A percentile compares a stretch with the other conserved stretches of the same genome.
Evolutionary conservation across 2,113 vertebrate genomes (phyloP).

Genomic region (Pangasianodon gigas): DNA sequence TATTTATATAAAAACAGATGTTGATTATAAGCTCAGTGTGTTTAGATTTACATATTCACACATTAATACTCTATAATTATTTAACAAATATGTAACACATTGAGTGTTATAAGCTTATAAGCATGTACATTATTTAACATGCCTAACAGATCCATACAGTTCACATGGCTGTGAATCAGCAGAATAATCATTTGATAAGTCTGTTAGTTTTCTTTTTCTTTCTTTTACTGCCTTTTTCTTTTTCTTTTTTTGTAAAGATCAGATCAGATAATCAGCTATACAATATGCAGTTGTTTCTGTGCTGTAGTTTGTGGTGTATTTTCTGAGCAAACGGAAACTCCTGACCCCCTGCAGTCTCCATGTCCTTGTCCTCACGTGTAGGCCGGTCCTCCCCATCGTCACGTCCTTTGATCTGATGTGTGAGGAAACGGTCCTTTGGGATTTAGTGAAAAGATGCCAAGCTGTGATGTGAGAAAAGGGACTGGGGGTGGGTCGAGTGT

Average conservation of each 20-base stretch:
- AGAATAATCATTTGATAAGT: background rate
- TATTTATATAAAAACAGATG: background rate
- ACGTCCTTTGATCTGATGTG: conserved; percentile 30
- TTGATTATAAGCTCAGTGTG: background rate
- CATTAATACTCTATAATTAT: background rate
- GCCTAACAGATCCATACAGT: background rate
- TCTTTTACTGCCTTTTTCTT: background rate
- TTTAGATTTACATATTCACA: background rate
- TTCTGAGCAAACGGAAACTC: background rate
- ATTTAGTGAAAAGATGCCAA: conserved; percentile 3
- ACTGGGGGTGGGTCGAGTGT: background rate
- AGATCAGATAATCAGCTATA: background rate
- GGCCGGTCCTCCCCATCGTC: conserved; percentile 3
- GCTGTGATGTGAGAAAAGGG: background rate
- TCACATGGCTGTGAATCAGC: background rate
- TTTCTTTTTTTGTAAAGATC: background rate
- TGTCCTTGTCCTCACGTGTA: background rate
- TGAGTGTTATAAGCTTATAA: background rate
- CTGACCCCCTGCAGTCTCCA: conserved; percentile 28
- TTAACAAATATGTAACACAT: background rate
- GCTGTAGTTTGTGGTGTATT: background rate
- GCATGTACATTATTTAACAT: background rate
- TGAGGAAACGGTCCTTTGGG: conserved; percentile 31
- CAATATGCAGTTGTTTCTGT: background rate
- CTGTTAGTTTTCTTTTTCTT: background rate